Conservation (phyloP, 2,113 vertebrate species). For the Mixornis gularis region DNA sequence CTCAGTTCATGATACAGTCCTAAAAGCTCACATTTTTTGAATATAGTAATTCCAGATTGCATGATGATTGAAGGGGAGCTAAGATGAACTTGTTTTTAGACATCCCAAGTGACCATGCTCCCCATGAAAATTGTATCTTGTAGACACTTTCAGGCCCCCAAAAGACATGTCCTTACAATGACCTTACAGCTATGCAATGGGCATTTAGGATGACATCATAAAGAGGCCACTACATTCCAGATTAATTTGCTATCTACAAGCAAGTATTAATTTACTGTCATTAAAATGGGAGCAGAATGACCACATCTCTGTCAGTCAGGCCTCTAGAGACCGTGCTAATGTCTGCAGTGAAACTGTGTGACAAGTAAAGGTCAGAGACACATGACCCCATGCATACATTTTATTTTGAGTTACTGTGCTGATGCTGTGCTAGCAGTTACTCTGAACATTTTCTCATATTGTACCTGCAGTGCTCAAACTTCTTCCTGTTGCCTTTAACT, state of each 20-base stretch:
- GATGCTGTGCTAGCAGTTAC: background rate
- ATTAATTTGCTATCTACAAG: background rate
- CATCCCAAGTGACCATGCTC: background rate
- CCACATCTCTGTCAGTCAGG: background rate
- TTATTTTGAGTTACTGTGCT: background rate
- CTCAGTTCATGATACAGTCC: background rate
- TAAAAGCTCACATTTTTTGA: conserved; percentile 13
- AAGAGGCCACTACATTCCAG: background rate
- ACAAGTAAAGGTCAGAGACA: background rate
- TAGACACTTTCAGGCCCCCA: background rate
- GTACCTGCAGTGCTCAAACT: background rate
- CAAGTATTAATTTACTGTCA: background rate
- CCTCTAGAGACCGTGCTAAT: background rate
- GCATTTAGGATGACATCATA: background rate
- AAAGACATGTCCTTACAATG: background rate
- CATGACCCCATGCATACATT: background rate
- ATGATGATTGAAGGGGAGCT: background rate
- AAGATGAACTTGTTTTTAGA: background rate
- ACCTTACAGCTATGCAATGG: background rate
- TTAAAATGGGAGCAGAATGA: background rate
- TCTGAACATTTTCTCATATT: background rate
- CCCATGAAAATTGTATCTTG: background rate
- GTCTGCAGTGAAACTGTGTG: background rate
- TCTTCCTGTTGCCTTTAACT: background rate
- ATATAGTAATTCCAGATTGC: background rate